Evolutionary conservation across 37 sponge, comb jelly and placozoan species (phyloP), one percentile per base, ranked within the genome.

Genomic region (Hexactinellida sp.): DNA sequence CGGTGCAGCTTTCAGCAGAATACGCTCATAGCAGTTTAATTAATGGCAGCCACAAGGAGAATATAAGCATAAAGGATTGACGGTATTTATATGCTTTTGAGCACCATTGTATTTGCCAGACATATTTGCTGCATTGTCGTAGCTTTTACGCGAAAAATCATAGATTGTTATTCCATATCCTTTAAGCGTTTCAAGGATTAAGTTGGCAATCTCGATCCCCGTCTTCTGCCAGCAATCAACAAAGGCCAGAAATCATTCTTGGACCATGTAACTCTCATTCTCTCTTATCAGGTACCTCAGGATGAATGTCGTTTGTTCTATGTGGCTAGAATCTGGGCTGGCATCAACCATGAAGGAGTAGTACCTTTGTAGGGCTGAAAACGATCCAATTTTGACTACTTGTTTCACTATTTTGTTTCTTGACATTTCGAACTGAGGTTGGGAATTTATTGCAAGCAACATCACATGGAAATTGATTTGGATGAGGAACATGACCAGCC

Each of bases 401-500:
- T 63, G 30, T 63, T 63, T 63, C 76, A n/a, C 30, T 28, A 63
- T 63, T 63, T 63, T 63, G 76, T n/a, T 63, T 10, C 76, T 63
- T 63, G 28, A 63, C 76, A 28, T 10, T 25, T 5, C 3, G 76
- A 25, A n/a, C 76, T 25, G 76, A 63, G 76, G 34, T 63, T n/a
- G 76, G 21, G 13, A 63, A 63, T n/a, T 63, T 63, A 25, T n/a
- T 10, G 5, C 76, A 7, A 63, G 76, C 21, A 25, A 63, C 28
- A 25, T 63, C 76, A 23, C 30, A n/a, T 10, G 76, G 76, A 63
- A 63, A 63, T 47, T 63, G 76, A 10, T 63, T 63, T 63, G 76
- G 76, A 63, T 63, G 76, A 25, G 76, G 76, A 63, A 63, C 30
- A n/a, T 63, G 76, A 63, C 76, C 76, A n/a, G 30, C 21, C 76